Base-by-base conservation (phyloP, 2,888 invertebrate species). In the Bombylius major region DNA sequence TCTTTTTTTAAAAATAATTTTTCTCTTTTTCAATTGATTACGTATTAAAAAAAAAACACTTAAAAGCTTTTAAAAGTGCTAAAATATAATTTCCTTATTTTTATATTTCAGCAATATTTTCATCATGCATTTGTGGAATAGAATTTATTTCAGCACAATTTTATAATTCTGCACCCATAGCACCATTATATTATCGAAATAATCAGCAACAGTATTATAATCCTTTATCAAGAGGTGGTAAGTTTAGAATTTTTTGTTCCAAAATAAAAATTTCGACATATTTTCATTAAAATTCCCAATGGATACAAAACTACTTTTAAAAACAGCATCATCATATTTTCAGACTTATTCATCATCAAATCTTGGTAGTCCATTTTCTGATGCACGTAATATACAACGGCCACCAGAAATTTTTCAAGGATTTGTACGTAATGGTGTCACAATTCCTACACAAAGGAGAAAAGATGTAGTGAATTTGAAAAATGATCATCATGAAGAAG, bases 241-340 rank as follows among this genome's bases (percentile, higher is more conserved):
- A 14, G n/a, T 14, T 39, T 23, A 23, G 23, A 23, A 23, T 23
- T 23, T 23, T 23, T 23, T 23, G 23, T 23, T 23, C 23, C 23
- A 23, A 23, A 23, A 23, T 23, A 23, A 3, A 23, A 23, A 23
- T 23, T 23, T 23, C 23, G 23, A 23, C 23, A 23, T 23, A 2
- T 23, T 23, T 23, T 23, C 9, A 12, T 32, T n/a, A 50, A 39
- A 50, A 36, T 5, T 47, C 47, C 12, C 34, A 60, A 58, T 62
- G 64, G 64, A 66, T 65, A 66, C 62, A 64, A 64, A 67, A 64
- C 66, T 66, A 68, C 70, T 69, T 69, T 71, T 69, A 73, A 72
- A 71, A 11, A 42, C 39, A 42, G 70, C 70, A 73, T 72, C 70
- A 67, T 72, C 71, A 71, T 70, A 70, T 65, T 72, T 72, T 66